Conservation (phyloP, 2,888 invertebrate genomes). For the Caenorhabditis sulstoni region DNA sequence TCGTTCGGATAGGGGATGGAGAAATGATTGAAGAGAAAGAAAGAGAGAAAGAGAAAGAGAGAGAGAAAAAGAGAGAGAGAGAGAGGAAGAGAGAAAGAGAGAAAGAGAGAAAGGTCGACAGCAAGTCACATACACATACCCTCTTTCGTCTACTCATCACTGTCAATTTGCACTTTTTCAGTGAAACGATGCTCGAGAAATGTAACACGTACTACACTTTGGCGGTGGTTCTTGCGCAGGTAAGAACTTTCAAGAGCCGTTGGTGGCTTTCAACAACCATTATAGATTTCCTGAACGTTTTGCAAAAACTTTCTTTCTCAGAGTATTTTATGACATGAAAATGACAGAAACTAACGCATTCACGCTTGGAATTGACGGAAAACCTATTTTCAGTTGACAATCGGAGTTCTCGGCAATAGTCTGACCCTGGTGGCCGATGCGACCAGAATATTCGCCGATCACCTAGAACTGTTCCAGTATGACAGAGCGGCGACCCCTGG, state of each 20-base stretch:
- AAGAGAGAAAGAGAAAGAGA: not conserved
- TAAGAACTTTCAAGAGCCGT: not conserved
- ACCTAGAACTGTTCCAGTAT: slow-evolving; percentile 58
- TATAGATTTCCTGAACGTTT: slow-evolving; percentile 3
- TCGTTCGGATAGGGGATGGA: too few species aligned
- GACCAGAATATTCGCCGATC: slow-evolving; percentile 58
- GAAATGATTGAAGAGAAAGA: too few species aligned
- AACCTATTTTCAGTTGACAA: slow-evolving; percentile 56
- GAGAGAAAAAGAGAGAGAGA: not conserved
- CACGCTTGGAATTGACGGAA: too few species aligned
- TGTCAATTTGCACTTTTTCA: slow-evolving; percentile 38
- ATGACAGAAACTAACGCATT: too few species aligned
- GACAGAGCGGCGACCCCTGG: slow-evolving; percentile 57
- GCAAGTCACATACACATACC: too few species aligned
- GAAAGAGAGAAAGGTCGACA: too few species aligned
- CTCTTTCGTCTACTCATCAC: not conserved
- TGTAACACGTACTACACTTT: slow-evolving; percentile 35
- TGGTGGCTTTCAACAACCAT: too few species aligned
- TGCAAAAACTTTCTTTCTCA: too few species aligned
- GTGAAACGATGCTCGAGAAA: slow-evolving; percentile 39
- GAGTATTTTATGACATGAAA: too few species aligned
- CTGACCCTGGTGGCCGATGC: slow-evolving; percentile 61
- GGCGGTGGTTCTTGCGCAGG: slow-evolving; percentile 53
- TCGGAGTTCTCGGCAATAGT: slow-evolving; percentile 60
- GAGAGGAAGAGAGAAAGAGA: not conserved